These are phyloP conservation scores for Sebastes jordani DNA, from an alignment of 2,797 vertebrate genomes.

Conservation along the genomic window DNA sequence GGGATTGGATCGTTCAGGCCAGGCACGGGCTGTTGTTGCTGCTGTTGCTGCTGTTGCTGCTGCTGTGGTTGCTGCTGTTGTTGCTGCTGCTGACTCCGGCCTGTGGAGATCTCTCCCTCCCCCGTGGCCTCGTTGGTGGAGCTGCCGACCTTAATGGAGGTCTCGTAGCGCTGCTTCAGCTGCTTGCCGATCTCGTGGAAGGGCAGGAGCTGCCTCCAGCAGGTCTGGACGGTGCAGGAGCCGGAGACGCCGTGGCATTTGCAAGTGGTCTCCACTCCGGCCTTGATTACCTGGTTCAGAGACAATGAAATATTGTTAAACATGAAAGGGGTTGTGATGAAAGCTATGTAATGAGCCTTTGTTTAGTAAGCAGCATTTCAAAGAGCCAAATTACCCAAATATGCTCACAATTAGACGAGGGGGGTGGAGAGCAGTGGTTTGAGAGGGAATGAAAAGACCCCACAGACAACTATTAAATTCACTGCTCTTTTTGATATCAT, in stretches of 20 bases:
- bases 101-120: constrained; percentile 91
- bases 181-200: constrained; percentile 98
- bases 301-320: constrained; percentile 44
- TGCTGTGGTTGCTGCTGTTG: constrained; percentile 48
- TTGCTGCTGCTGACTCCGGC: constrained; percentile 77
- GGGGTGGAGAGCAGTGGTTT: constrained; percentile 16
- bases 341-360: constrained; percentile 44
- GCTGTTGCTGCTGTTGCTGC: constrained; percentile 44
- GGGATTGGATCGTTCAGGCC: constrained; percentile 90
- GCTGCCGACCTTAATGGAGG: constrained; percentile 92
- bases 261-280: constrained; percentile 96
- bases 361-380: constrained; percentile 61
- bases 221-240: constrained; percentile 96
- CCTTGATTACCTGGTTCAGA: constrained; percentile 91
- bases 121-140: constrained; percentile 96
- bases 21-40: constrained; percentile 53
- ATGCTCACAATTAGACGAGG: constrained; percentile 33
- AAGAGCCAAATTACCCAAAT: constrained; percentile 39
- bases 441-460: constrained; percentile 10
- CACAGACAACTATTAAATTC: constrained; percentile 20
- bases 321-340: constrained; percentile 26
- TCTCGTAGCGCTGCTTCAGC: constrained; percentile 96
- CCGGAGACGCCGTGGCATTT: constrained; percentile 98
- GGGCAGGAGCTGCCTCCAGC: constrained; percentile 96
- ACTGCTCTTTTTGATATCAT: constrained; percentile 41